Percentiles rank a stretch among this genome's conserved stretches.
Evolutionary conservation across 2,888 invertebrate genomes (phyloP).

Genomic region (Lampropteryx suffumata): DNA sequence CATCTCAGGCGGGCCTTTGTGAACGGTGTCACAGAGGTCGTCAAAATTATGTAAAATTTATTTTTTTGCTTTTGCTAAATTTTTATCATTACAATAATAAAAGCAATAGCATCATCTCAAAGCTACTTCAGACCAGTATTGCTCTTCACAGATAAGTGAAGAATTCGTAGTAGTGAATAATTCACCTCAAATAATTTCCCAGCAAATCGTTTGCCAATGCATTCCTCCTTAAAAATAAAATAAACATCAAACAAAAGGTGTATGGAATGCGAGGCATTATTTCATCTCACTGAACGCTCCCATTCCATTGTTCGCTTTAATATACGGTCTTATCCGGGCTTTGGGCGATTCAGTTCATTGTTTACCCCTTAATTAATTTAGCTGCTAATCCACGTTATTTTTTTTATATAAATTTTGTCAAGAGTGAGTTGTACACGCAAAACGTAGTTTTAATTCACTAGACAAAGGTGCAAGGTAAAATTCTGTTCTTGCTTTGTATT

Average conservation of each 20-base stretch:
- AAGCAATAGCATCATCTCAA: too few relatives aligned
- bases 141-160: too few relatives aligned
- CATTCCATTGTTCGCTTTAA: slow-evolving; percentile 46
- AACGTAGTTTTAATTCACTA: too few relatives aligned
- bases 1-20: too few relatives aligned
- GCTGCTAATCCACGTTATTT: slow-evolving; percentile 48
- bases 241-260: slow-evolving; percentile 33
- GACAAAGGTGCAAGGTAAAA: too few relatives aligned
- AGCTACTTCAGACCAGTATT: too few relatives aligned
- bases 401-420: slow-evolving; percentile 13
- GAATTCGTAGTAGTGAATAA: too few relatives aligned
- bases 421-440: not conserved
- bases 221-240: slow-evolving; percentile 35
- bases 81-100: too few relatives aligned
- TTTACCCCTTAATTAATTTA: slow-evolving; percentile 54
- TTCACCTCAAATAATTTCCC: slow-evolving; percentile 1
- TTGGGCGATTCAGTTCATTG: slow-evolving; percentile 46
- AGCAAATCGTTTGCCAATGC: slow-evolving; percentile 40
- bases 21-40: too few relatives aligned
- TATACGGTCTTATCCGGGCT: slow-evolving; percentile 42
- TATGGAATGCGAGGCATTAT: slow-evolving; percentile 41
- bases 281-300: slow-evolving; percentile 40
- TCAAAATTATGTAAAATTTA: too few relatives aligned
- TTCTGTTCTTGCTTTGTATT: too few relatives aligned
- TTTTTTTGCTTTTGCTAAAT: too few relatives aligned